Evolutionary conservation across 1,140 invertebrate species (phyloP).

Genomic region (Bradysia coprophila): DNA sequence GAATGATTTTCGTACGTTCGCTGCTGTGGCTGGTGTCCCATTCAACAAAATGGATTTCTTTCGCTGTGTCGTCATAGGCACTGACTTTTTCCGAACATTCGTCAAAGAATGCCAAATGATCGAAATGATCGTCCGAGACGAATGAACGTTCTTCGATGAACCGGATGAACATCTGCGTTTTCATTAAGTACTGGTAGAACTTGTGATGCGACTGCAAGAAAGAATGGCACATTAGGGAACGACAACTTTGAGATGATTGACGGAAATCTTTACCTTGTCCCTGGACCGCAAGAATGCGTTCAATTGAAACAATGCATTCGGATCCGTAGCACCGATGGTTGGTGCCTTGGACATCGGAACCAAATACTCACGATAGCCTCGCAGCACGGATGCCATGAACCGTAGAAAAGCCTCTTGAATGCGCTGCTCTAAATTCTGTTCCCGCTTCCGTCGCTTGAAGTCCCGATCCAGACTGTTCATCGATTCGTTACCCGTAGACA

Average conservation of each 20-base stretch:
- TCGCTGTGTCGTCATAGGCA: constrained; percentile 33
- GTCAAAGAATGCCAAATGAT: constrained; percentile 88
- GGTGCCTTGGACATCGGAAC: constrained; percentile 91
- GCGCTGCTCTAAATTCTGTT: constrained; percentile 69
- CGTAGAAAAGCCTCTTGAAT: constrained; percentile 95
- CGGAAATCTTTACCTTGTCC: constrained; percentile 38
- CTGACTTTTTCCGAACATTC: constrained; percentile 73
- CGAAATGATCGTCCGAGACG: constrained; percentile 87
- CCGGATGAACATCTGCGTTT: constrained; percentile 93
- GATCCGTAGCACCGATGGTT: constrained; percentile 83
- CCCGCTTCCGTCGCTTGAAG: constrained; percentile 34
- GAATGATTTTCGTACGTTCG: constrained; percentile 87
- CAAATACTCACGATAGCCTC: constrained; percentile 78
- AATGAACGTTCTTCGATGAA: constrained; percentile 99
- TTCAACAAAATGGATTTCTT: constrained; percentile 46
- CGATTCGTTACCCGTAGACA: constrained; percentile 27
- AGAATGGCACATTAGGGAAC: too few relatives aligned
- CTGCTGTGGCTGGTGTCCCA: constrained; percentile 41
- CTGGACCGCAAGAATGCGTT: constrained; percentile 50
- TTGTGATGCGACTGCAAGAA: constrained; percentile 78
- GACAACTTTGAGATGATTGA: too few relatives aligned
- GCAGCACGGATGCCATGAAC: constrained; percentile 87
- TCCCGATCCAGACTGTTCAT: constrained; percentile 37
- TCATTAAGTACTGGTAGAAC: constrained; percentile 77
- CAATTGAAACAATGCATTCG: constrained; percentile 86